Conservation (phyloP, 2,888 invertebrate genomes). For the Escarpia spicata region DNA sequence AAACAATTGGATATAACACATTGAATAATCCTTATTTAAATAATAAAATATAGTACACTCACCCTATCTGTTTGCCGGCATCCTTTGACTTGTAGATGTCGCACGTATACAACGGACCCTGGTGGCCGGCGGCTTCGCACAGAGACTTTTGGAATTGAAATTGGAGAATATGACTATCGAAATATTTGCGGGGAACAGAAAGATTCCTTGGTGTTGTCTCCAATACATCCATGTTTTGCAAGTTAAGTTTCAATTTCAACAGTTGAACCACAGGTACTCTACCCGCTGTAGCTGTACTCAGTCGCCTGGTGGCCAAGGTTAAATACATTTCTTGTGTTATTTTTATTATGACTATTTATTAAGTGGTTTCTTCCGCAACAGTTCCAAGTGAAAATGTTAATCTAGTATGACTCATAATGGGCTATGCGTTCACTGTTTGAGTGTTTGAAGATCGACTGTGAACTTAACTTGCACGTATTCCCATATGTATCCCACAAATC, state of each 20-base stretch:
- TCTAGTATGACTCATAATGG: too few relatives aligned
- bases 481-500: neutral
- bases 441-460: too few relatives aligned
- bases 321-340: neutral
- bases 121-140: constrained; percentile 82
- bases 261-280: too few relatives aligned
- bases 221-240: too few relatives aligned
- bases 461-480: neutral
- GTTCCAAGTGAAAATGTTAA: too few relatives aligned
- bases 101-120: constrained; percentile 85
- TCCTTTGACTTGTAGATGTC: constrained; percentile 88
- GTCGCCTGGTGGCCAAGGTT: neutral
- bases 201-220: neutral
- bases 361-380: constrained; percentile 25
- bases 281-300: neutral
- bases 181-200: constrained; percentile 75
- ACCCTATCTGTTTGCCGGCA: constrained; percentile 86
- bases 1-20: too few relatives aligned
- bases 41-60: too few relatives aligned
- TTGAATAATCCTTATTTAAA: neutral
- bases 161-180: constrained; percentile 89
- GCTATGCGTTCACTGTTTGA: too few relatives aligned
- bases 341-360: neutral
- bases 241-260: too few relatives aligned
- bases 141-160: constrained; percentile 90